Base-by-base conservation (phyloP, 2,888 invertebrate genomes). In the Nycteola revayana region DNA sequence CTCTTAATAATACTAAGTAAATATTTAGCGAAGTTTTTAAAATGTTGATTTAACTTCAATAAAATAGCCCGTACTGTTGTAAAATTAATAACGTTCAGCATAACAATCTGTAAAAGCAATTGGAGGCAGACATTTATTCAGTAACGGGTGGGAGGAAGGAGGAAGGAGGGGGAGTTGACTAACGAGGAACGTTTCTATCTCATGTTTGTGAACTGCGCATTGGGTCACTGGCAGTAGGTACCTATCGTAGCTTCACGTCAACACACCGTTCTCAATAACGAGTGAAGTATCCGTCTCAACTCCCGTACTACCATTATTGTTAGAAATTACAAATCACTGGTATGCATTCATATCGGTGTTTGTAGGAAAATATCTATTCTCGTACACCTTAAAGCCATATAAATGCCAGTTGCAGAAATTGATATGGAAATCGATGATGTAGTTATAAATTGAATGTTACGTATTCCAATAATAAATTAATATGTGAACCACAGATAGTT, bases 151-250 rank as follows among this genome's bases (percentile, higher is more conserved):
- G 40, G 27, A 23, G 32, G 30, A 17, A 44, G 14, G 49, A n/a
- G n/a, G n/a, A 49, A 51, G 51, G 55, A 52, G 47, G n/a, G n/a
- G n/a, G n/a, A n/a, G n/a, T 41, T 33, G 61, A 53, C 57, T 51
- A 55, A 43, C 52, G 54, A 62, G 60, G 71, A 72, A 74, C 69
- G 72, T 68, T 73, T 69, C 67, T 55, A 60, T 58, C 60, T 57
- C 62, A 65, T 71, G 64, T 70, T 73, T 66, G 69, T 59, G 64
- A 68, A 73, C 56, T 73, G 65, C 46, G 59, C 50, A 60, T 40
- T 60, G 55, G 65, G 68, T 68, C 65, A 63, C 58, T 52, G 49
- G 42, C 55, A 55, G 53, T 56, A 51, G 43, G 36, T 50, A 47
- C 49, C 46, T n/a, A 45, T 35, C 44, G 21, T 5, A 21, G 21